phyloP scores from a whole-genome alignment of 1,140 invertebrate genomes.

The Papilio polyxenes region DNA sequence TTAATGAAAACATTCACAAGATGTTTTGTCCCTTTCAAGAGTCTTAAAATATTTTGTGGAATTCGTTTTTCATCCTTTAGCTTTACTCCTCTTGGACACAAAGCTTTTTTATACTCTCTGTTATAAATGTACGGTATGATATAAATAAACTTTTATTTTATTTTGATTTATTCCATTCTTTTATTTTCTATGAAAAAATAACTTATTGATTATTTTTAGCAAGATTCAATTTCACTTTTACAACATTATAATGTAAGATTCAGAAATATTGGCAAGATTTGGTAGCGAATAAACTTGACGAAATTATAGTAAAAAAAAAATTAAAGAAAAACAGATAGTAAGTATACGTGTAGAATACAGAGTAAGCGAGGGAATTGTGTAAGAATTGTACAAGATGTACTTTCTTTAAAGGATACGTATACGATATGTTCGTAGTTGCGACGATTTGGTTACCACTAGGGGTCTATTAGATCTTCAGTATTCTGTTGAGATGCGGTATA shows the following conservation, averaged over 20 bases:
- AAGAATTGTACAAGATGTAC: too few species aligned
- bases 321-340: too few species aligned
- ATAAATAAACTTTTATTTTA: background rate
- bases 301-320: too few species aligned
- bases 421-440: too few species aligned
- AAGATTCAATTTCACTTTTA: too few species aligned
- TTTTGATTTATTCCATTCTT: background rate
- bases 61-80: slow-evolving; percentile 11
- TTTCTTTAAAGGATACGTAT: too few species aligned
- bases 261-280: too few species aligned
- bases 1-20: slow-evolving; percentile 25
- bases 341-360: too few species aligned
- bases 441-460: background rate
- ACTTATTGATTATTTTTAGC: too few species aligned
- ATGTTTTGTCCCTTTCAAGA: slow-evolving; percentile 25
- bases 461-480: slow-evolving; percentile 4
- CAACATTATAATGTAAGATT: too few species aligned
- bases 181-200: background rate
- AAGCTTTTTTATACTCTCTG: background rate
- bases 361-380: too few species aligned
- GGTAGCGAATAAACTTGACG: too few species aligned
- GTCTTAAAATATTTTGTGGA: slow-evolving; percentile 3
- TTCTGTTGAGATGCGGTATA: background rate
- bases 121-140: background rate
- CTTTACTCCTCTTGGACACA: background rate